A percentile compares a stretch with the other conserved stretches of the same genome.
phyloP scores from a whole-genome alignment of 1,140 invertebrate species.

The Antheraea mylitta region DNA sequence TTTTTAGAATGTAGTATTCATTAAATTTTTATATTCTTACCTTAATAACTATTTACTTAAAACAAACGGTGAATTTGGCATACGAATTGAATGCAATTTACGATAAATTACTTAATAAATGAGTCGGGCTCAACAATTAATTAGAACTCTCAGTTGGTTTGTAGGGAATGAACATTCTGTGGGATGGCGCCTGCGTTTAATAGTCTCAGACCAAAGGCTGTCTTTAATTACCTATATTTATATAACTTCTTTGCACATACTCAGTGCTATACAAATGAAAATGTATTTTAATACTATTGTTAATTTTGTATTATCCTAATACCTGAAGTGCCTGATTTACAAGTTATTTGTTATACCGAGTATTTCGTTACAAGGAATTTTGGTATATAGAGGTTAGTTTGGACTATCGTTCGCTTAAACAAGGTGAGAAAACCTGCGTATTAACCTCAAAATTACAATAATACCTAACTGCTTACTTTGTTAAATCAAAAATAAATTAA shows the following conservation, averaged over 20 bases:
- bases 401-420: too few relatives aligned
- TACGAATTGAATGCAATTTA: slow-evolving; percentile 23
- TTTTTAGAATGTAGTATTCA: background rate
- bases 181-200: slow-evolving; percentile 52
- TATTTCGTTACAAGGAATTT: too few relatives aligned
- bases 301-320: too few relatives aligned
- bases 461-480: too few relatives aligned
- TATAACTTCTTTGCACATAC: background rate
- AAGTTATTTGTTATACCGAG: too few relatives aligned
- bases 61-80: background rate
- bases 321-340: too few relatives aligned
- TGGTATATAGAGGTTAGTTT: too few relatives aligned
- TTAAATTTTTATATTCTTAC: background rate
- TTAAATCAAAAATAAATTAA: too few relatives aligned
- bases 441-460: too few relatives aligned
- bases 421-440: too few relatives aligned
- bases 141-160: slow-evolving; percentile 41
- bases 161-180: slow-evolving; percentile 40
- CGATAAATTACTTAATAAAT: slow-evolving; percentile 30
- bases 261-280: background rate
- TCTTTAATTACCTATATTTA: slow-evolving; percentile 49
- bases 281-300: background rate
- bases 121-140: slow-evolving; percentile 44
- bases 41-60: background rate
- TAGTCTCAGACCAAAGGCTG: slow-evolving; percentile 39